Evolutionary conservation across 2,888 invertebrate genomes (phyloP).

Genomic region (Mycalesis mineus): DNA sequence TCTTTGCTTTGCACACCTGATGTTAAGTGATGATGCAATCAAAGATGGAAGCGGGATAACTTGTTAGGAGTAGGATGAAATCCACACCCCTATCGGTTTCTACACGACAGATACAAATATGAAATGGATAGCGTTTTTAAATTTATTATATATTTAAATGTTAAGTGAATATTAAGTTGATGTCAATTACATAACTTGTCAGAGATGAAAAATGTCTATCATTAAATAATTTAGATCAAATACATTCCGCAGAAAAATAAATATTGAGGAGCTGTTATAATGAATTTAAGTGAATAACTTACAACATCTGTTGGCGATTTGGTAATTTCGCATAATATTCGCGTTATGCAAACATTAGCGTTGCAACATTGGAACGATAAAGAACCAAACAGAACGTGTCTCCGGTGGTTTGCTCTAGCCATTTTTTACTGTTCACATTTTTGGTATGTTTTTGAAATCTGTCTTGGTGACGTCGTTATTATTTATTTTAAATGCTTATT

Average conservation of each 20-base stretch:
- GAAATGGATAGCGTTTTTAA: too few relatives aligned
- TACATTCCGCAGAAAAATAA: background rate
- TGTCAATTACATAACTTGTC: too few relatives aligned
- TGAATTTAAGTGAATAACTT: background rate
- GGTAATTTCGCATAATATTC: constrained; percentile 18
- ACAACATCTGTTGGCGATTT: constrained; percentile 8
- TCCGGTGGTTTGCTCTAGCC: constrained; percentile 36
- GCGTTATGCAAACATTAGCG: constrained; percentile 23
- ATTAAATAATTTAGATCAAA: background rate
- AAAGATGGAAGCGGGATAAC: too few relatives aligned
- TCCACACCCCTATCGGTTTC: too few relatives aligned
- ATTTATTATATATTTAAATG: too few relatives aligned
- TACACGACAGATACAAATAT: too few relatives aligned
- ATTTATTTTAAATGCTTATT: too few relatives aligned
- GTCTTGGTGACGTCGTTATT: too few relatives aligned
- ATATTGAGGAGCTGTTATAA: background rate
- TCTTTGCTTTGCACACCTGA: too few relatives aligned
- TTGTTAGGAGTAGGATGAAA: too few relatives aligned
- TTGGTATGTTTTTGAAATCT: background rate
- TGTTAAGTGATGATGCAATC: too few relatives aligned
- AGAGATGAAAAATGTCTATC: background rate
- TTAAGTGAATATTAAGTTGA: too few relatives aligned
- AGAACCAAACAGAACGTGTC: constrained; percentile 48
- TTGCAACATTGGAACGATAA: constrained; percentile 16
- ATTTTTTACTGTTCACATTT: background rate